Conservation (phyloP, 1,140 invertebrate genomes). For the Musca domestica region DNA sequence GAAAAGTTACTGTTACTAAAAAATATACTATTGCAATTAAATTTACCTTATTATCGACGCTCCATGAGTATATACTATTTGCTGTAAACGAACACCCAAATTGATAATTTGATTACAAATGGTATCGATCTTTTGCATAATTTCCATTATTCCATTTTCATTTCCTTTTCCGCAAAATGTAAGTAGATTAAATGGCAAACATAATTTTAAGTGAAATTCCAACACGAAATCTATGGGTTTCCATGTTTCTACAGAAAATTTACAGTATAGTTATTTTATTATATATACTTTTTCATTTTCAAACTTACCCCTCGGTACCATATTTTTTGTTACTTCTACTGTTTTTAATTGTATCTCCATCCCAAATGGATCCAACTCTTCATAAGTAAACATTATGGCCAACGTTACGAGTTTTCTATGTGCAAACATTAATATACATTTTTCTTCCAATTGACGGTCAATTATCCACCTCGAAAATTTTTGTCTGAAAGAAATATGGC, state of each 20-base stretch:
- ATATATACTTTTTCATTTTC: background rate
- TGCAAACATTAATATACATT: background rate
- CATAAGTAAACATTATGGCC: slow-evolving; percentile 1
- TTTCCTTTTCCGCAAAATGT: background rate
- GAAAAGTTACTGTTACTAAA: background rate
- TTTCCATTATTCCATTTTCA: slow-evolving; percentile 2
- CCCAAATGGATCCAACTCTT: background rate
- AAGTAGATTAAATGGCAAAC: slow-evolving; percentile 14
- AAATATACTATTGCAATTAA: background rate
- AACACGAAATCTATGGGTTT: slow-evolving; percentile 24
- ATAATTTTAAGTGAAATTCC: slow-evolving; percentile 23
- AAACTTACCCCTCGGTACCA: slow-evolving; percentile 2
- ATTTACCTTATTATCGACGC: slow-evolving; percentile 24
- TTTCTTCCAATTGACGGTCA: slow-evolving; percentile 16
- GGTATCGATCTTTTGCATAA: slow-evolving; percentile 16
- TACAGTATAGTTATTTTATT: background rate
- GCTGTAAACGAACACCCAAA: slow-evolving; percentile 2
- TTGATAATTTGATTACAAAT: background rate
- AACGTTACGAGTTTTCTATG: slow-evolving; percentile 9
- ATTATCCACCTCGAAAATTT: slow-evolving; percentile 12
- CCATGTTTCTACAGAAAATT: slow-evolving; percentile 16
- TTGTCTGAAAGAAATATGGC: slow-evolving; percentile 13
- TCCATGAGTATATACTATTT: background rate
- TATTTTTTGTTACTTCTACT: background rate
- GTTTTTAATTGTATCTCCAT: slow-evolving; percentile 5